Conservation (phyloP, 2,888 invertebrate species). For the Zele albiditarsus region DNA sequence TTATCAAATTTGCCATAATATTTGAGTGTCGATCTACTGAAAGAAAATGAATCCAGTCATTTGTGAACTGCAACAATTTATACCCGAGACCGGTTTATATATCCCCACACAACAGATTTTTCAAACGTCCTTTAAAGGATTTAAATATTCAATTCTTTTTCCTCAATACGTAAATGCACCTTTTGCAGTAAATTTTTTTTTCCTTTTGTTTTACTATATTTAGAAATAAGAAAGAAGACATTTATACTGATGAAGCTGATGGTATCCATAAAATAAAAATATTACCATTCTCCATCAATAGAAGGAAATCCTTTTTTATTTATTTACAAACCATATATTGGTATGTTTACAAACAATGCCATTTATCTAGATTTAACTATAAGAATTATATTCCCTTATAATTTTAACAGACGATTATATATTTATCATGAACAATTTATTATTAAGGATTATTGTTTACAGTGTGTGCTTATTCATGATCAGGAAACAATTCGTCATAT, state of each 20-base stretch:
- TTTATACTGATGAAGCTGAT: too few relatives aligned
- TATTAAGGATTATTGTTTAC: neutral
- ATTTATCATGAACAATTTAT: neutral
- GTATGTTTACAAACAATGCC: conserved; percentile 34
- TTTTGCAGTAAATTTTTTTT: conserved; percentile 26
- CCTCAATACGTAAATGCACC: neutral
- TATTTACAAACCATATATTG: neutral
- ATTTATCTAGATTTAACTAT: too few relatives aligned
- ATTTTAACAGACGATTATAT: neutral
- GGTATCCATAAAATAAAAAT: too few relatives aligned
- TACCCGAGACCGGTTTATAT: conserved; percentile 27
- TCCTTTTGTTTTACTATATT: neutral
- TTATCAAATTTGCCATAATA: neutral
- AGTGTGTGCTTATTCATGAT: conserved; percentile 54
- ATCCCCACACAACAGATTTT: neutral
- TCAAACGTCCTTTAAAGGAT: too few relatives aligned
- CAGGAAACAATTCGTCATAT: conserved; percentile 68
- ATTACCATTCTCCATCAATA: too few relatives aligned
- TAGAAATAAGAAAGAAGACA: too few relatives aligned
- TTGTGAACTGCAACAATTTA: conserved; percentile 34
- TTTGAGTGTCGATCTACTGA: conserved; percentile 15
- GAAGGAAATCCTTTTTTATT: neutral
- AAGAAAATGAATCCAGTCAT: neutral
- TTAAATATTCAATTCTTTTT: neutral
- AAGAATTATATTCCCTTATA: neutral